These are phyloP conservation scores for Drosophila busckii DNA, from an alignment of 1,140 invertebrate species.

Conservation along the genomic window DNA sequence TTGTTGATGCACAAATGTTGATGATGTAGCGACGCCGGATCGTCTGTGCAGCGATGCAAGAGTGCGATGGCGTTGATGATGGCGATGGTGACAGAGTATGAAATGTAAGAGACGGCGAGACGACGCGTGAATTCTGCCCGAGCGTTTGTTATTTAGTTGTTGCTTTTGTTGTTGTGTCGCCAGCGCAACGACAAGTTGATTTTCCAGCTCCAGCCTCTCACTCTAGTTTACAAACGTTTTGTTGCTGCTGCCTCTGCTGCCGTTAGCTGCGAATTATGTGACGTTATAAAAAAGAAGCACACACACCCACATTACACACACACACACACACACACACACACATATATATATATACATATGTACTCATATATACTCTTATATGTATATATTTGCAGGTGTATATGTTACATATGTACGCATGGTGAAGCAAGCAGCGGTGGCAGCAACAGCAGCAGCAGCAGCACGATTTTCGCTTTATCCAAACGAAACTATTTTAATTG, in stretches of 20 bases:
- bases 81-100: conserved; percentile 21
- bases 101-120: conserved; percentile 46
- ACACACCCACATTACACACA: neutral
- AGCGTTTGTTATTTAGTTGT: conserved; percentile 10
- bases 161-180: conserved; percentile 1
- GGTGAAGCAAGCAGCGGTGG: neutral
- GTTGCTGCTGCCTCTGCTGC: conserved; percentile 10
- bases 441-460: no score
- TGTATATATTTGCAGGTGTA: neutral
- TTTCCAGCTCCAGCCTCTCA: conserved; percentile 22
- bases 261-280: conserved; percentile 24
- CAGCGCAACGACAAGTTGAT: conserved; percentile 14
- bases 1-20: conserved; percentile 41
- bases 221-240: conserved; percentile 15
- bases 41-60: conserved; percentile 20
- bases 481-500: conserved; percentile 29
- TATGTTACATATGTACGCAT: conserved; percentile 13
- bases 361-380: conserved; percentile 10
- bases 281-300: conserved; percentile 40
- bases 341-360: conserved; percentile 9
- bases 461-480: conserved; percentile 25
- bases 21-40: conserved; percentile 37
- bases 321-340: conserved; percentile 1
- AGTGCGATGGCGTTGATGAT: conserved; percentile 6
- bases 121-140: conserved; percentile 59